Evolutionary conservation across 2,113 vertebrate species (phyloP).

Genomic region (Oreochromis tanganicae): DNA sequence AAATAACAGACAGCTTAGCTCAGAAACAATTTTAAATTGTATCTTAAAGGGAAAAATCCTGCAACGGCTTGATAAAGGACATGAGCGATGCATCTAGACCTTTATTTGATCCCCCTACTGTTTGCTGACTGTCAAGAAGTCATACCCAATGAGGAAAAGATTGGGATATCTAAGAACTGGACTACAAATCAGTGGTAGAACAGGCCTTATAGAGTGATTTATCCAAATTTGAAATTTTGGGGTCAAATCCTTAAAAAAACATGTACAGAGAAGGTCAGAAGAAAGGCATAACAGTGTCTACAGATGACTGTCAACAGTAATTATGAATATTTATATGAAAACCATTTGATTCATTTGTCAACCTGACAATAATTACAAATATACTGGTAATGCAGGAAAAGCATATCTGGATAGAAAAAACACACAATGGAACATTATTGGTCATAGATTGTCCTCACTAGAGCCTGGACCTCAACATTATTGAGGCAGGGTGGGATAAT

Average conservation of each 20-base stretch:
- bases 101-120: neutral
- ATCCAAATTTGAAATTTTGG: neutral
- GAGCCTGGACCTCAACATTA: neutral
- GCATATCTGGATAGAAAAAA: neutral
- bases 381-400: neutral
- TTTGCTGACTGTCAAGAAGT: neutral
- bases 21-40: neutral
- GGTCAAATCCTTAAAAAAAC: neutral
- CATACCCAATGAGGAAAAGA: neutral
- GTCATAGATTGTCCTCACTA: neutral
- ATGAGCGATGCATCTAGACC: neutral
- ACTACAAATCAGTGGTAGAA: neutral
- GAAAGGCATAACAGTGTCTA: neutral
- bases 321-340: neutral
- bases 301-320: neutral
- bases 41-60: neutral
- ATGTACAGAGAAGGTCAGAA: neutral
- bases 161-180: neutral
- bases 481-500: neutral
- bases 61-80: neutral
- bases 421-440: neutral
- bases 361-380: neutral
- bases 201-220: neutral
- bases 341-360: neutral
- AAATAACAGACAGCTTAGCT: neutral